Conservation (phyloP, 2,888 invertebrate species). For the Drosophila tanythrix region DNA sequence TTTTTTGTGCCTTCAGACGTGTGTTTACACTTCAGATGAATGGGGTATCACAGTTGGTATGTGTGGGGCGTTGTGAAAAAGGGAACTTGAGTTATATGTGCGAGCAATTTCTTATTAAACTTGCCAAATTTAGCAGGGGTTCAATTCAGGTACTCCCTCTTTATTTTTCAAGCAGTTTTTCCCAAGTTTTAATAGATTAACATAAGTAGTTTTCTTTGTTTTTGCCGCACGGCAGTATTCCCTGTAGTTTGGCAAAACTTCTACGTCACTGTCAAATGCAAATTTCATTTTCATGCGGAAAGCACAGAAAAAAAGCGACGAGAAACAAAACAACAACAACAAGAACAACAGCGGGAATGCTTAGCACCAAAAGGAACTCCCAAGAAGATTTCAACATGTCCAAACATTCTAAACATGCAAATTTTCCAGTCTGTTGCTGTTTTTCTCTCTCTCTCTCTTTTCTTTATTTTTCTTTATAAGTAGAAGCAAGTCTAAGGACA, state of each 20-base stretch:
- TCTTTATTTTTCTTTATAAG: slow-evolving; percentile 35
- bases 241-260: slow-evolving; percentile 20
- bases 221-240: slow-evolving; percentile 8
- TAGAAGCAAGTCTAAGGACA: slow-evolving; percentile 21
- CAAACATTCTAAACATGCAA: slow-evolving; percentile 79
- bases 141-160: not conserved
- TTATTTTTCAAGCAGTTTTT: slow-evolving; percentile 16
- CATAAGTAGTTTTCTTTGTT: slow-evolving; percentile 15
- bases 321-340: slow-evolving; percentile 9
- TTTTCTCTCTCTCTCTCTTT: slow-evolving; percentile 29
- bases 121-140: not conserved
- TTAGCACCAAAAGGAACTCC: slow-evolving; percentile 64
- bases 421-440: slow-evolving; percentile 82
- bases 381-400: slow-evolving; percentile 81
- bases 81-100: slow-evolving; percentile 9
- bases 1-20: slow-evolving; percentile 30
- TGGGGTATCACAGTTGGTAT: slow-evolving; percentile 25
- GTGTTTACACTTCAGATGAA: slow-evolving; percentile 64
- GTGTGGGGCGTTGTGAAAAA: slow-evolving; percentile 18
- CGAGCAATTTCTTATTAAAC: not conserved
- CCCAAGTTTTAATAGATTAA: slow-evolving; percentile 40
- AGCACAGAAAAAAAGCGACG: not conserved
- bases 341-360: slow-evolving; percentile 18
- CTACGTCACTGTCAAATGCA: slow-evolving; percentile 74
- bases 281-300: slow-evolving; percentile 69